Conservation (phyloP, 2,888 invertebrate genomes). For the Lutraria lutraria region DNA sequence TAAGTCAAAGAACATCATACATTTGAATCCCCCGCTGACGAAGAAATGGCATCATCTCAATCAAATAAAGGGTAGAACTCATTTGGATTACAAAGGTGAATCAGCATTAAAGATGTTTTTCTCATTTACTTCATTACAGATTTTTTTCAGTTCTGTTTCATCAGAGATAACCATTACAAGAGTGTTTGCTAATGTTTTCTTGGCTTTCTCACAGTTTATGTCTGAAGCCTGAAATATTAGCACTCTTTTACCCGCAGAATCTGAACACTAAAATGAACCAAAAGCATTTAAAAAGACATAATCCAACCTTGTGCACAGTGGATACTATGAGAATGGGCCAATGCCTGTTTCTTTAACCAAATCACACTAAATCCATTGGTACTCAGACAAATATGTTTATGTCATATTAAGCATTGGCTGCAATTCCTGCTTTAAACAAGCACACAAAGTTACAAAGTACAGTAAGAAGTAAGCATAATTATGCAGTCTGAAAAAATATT, state of each 20-base stretch:
- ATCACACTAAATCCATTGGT: too few species aligned
- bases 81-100: background rate
- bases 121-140: constrained; percentile 41
- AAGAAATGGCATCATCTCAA: background rate
- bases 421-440: too few species aligned
- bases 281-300: too few species aligned
- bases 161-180: constrained; percentile 16
- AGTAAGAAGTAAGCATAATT: background rate
- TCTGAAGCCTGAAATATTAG: background rate
- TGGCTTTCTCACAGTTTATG: background rate
- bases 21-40: background rate
- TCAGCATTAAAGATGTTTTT: constrained; percentile 5
- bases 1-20: background rate
- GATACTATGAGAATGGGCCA: too few species aligned
- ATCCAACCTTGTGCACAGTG: too few species aligned
- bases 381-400: too few species aligned
- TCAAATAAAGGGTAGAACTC: background rate
- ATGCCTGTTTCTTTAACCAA: too few species aligned
- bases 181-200: background rate
- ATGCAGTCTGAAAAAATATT: background rate
- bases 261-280: too few species aligned
- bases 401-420: too few species aligned
- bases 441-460: too few species aligned
- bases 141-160: constrained; percentile 25
- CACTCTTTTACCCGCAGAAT: background rate